phyloP scores from a whole-genome alignment of 2,888 invertebrate genomes.

The Allacma fusca region DNA sequence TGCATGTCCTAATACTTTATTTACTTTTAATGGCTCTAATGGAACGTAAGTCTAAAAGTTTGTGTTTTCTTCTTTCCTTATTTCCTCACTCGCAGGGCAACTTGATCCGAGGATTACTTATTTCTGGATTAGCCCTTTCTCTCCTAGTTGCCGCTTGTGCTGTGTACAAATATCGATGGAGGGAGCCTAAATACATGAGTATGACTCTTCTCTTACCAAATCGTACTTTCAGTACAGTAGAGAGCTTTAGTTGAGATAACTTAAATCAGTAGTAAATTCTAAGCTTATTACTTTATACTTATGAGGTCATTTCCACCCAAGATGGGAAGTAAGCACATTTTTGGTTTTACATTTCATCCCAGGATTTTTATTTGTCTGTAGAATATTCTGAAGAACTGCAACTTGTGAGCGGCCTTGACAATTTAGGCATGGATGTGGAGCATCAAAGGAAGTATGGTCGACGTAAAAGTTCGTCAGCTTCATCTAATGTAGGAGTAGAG shows the following conservation, averaged over 20 bases:
- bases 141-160: constrained; percentile 26
- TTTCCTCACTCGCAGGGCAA: constrained; percentile 35
- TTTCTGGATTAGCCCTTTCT: constrained; percentile 20
- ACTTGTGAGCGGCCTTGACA: constrained; percentile 43
- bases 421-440: constrained; percentile 33
- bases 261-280: no score
- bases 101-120: constrained; percentile 44
- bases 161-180: constrained; percentile 45
- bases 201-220: constrained; percentile 9
- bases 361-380: no score
- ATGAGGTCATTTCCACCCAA: no score
- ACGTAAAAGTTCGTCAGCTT: constrained; percentile 19
- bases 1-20: no score
- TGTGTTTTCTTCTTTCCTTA: not conserved
- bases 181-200: constrained; percentile 36
- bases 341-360: no score
- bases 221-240: not conserved
- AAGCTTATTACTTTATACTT: not conserved
- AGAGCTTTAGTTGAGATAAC: no score
- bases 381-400: constrained; percentile 44
- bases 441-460: constrained; percentile 9
- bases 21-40: no score
- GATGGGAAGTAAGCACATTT: no score
- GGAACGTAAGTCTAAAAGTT: no score
- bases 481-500: constrained; percentile 29